These are phyloP conservation scores for Vidua macroura DNA, from an alignment of 2,113 vertebrate species.

Conservation along the genomic window DNA sequence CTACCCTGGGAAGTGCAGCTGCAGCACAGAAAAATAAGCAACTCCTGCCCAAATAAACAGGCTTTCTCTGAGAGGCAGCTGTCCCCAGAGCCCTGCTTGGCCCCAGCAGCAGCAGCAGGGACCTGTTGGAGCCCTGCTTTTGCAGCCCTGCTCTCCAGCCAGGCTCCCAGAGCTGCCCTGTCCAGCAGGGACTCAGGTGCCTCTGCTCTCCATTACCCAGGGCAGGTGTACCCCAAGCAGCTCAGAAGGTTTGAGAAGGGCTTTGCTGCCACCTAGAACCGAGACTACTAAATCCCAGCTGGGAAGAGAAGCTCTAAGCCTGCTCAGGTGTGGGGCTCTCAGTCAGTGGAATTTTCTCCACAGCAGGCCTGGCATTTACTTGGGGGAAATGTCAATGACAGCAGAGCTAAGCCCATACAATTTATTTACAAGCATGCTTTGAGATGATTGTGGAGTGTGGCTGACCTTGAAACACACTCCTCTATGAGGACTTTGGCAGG, in stretches of 20 bases:
- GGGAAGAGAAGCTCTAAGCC: background rate
- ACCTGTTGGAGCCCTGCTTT: background rate
- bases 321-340: background rate
- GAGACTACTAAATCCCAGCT: slow-evolving; percentile 13
- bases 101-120: background rate
- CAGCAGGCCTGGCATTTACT: background rate
- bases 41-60: background rate
- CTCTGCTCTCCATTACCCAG: background rate
- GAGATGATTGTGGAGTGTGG: background rate
- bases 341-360: background rate
- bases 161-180: background rate
- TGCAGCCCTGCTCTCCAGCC: background rate
- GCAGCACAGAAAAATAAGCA: background rate
- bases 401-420: background rate
- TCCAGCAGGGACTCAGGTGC: background rate
- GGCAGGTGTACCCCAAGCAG: background rate
- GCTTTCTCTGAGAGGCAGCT: background rate
- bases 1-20: background rate
- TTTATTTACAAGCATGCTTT: background rate
- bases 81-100: background rate
- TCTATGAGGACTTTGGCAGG: background rate
- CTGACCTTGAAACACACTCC: background rate
- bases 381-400: background rate
- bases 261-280: slow-evolving; percentile 63
- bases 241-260: background rate